Evolutionary conservation across 2,797 vertebrate species (phyloP).

Genomic region (Neomorphus geoffroyi): DNA sequence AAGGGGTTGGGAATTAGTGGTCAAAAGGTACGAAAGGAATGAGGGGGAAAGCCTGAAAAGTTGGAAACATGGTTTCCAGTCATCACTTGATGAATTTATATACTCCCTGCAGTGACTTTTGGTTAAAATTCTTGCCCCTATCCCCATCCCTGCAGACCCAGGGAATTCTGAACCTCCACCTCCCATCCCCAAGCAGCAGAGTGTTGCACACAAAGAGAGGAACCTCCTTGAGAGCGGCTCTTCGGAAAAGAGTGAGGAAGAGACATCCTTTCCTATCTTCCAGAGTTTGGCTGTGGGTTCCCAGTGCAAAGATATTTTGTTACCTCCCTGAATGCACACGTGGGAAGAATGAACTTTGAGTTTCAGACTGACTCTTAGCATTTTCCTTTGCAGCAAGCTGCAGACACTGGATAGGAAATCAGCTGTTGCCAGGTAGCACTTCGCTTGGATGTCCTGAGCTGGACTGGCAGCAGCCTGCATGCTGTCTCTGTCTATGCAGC

Average conservation of each 20-base stretch:
- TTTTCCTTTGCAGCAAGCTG: background rate
- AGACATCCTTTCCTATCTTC: background rate
- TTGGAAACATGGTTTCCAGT: background rate
- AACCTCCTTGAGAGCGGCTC: background rate
- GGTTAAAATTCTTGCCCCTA: background rate
- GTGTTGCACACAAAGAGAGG: background rate
- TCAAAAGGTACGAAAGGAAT: background rate
- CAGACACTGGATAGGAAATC: background rate
- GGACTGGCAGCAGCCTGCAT: background rate
- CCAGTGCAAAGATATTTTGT: background rate
- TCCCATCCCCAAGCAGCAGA: rapidly evolving
- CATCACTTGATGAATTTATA: background rate
- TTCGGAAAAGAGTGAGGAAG: background rate
- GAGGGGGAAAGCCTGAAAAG: background rate
- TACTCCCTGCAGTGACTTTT: background rate
- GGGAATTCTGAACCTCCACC: rapidly evolving
- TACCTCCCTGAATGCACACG: background rate
- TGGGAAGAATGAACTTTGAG: background rate
- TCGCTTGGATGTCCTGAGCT: background rate
- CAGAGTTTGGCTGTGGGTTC: background rate
- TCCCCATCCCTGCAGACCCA: background rate
- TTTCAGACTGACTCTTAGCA: background rate
- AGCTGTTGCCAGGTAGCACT: background rate
- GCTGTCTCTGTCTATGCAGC: rapidly evolving
- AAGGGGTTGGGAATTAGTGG: no score